phyloP scores from a whole-genome alignment of 2,797 vertebrate species.

The Siniperca undulata region DNA sequence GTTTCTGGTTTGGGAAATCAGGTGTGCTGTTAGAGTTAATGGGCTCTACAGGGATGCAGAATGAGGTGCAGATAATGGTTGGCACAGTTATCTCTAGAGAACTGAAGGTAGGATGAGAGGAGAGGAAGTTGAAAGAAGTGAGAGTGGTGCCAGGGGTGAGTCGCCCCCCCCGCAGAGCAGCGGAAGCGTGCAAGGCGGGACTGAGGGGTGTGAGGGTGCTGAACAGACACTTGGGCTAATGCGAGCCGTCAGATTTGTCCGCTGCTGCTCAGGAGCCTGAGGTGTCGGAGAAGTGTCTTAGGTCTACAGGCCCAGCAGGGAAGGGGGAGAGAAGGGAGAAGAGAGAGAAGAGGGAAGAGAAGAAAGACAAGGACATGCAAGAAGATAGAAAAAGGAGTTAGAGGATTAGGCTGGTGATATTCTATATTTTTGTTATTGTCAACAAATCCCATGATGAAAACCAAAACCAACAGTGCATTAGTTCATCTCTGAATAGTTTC shows the following conservation, averaged over 20 bases:
- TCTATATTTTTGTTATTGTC: background rate
- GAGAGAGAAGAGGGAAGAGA: background rate
- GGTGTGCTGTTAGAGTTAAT: conserved; percentile 64
- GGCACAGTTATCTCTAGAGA: conserved; percentile 56
- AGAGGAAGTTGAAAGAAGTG: conserved; percentile 51
- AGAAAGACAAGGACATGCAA: background rate
- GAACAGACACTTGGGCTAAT: conserved; percentile 88
- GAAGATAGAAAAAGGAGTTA: background rate
- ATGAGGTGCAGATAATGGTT: conserved; percentile 43
- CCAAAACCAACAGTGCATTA: background rate
- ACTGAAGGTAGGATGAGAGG: conserved; percentile 8
- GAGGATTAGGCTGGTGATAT: background rate
- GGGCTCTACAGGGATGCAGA: conserved; percentile 58
- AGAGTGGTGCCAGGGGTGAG: conserved; percentile 65
- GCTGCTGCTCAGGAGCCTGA: conserved; percentile 74
- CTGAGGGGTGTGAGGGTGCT: conserved; percentile 82
- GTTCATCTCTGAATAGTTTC: background rate
- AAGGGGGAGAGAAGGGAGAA: background rate
- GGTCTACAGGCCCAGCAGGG: conserved; percentile 56
- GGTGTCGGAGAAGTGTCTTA: conserved; percentile 82
- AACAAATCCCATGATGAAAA: background rate
- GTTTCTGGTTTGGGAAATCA: conserved; percentile 35
- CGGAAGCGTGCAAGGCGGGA: conserved; percentile 85
- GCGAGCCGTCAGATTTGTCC: conserved; percentile 86
- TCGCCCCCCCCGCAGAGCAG: conserved; percentile 67